phyloP scores from a whole-genome alignment of 2,113 vertebrate species.

The Tragelaphus buxtoni region DNA sequence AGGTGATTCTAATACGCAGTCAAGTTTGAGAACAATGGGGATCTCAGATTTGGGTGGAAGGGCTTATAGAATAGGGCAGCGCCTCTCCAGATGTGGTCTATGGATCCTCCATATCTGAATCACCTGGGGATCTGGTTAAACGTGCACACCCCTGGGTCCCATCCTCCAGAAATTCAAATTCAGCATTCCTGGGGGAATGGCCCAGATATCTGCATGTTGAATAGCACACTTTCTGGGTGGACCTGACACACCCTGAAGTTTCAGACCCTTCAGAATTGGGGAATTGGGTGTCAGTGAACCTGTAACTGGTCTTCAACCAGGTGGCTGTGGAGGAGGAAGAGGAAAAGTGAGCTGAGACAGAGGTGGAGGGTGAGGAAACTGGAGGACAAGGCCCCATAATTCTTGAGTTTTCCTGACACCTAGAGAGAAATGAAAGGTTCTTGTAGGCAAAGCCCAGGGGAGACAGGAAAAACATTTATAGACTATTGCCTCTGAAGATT shows the following conservation, averaged over 20 bases:
- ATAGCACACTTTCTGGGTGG: not conserved
- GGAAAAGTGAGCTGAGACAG: not conserved
- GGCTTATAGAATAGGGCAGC: not conserved
- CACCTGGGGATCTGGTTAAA: not conserved
- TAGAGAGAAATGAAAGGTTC: not conserved
- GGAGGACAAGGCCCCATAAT: not conserved
- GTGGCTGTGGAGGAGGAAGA: not conserved
- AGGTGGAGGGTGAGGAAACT: not conserved
- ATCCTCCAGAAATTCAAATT: not conserved
- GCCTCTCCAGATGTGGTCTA: not conserved
- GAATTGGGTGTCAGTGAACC: accelerated
- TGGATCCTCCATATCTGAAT: not conserved
- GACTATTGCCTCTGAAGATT: not conserved
- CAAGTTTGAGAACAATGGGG: not conserved
- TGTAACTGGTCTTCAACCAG: not conserved
- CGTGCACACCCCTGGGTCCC: not conserved
- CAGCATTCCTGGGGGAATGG: no score
- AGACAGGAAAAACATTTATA: not conserved
- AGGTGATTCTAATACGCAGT: not conserved
- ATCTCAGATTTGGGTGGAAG: not conserved
- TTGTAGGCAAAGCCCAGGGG: not conserved
- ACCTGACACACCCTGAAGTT: not conserved
- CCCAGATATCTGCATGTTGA: not conserved
- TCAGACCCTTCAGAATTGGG: accelerated
- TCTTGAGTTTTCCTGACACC: not conserved